Conservation (phyloP, 2,113 vertebrate genomes). For the Rafetus swinhoei region DNA sequence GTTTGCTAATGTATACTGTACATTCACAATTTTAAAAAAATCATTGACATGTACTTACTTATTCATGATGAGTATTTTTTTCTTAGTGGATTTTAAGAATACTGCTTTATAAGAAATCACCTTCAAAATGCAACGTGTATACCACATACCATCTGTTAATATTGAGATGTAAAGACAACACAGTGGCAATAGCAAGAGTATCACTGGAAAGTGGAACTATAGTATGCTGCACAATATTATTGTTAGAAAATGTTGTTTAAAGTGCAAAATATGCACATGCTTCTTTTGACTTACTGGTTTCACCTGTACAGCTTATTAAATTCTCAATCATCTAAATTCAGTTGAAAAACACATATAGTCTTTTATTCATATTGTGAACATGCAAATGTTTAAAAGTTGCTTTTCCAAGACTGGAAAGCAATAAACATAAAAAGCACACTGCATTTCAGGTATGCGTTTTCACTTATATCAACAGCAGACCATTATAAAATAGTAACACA, state of each 20-base stretch:
- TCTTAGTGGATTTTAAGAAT: conserved; percentile 22
- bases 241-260: conserved; percentile 66
- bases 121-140: conserved; percentile 14
- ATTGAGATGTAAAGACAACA: conserved; percentile 59
- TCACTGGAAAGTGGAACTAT: conserved; percentile 59
- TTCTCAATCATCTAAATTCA: conserved; percentile 22
- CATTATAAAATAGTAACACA: neutral
- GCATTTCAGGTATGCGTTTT: neutral
- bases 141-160: conserved; percentile 52
- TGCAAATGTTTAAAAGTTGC: conserved; percentile 49
- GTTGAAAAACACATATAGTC: conserved; percentile 40
- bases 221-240: conserved; percentile 10
- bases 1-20: conserved; percentile 73
- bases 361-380: conserved; percentile 55
- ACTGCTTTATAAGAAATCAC: conserved; percentile 53
- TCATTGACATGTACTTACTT: neutral
- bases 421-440: neutral
- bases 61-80: conserved; percentile 28
- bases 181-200: conserved; percentile 58
- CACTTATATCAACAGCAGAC: conserved; percentile 19
- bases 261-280: conserved; percentile 70
- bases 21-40: conserved; percentile 67
- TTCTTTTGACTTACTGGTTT: conserved; percentile 31
- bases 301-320: conserved; percentile 29
- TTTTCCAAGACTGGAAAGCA: conserved; percentile 20